Percentiles rank a stretch among this genome's conserved stretches.
phyloP scores from a whole-genome alignment of 2,113 vertebrate species.

The Cromileptes altivelis region DNA sequence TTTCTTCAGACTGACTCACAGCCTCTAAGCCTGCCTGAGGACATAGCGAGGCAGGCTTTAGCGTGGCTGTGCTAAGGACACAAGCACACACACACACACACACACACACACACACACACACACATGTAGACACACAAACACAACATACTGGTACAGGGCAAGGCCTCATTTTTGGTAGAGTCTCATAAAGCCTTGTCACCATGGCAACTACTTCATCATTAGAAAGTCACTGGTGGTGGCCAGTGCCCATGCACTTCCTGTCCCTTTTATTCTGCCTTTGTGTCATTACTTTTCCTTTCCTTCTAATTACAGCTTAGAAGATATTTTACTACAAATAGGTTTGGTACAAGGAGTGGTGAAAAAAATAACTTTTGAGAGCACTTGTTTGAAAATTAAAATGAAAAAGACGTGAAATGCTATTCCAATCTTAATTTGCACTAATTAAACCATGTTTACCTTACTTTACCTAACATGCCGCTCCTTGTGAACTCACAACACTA shows the following conservation, averaged over 20 bases:
- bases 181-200: conserved; percentile 77
- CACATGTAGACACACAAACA: conserved; percentile 45
- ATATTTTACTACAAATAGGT: conserved; percentile 36
- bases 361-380: conserved; percentile 22
- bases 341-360: conserved; percentile 33
- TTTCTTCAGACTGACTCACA: conserved; percentile 54
- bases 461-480: conserved; percentile 3
- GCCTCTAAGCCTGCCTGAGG: conserved; percentile 59
- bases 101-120: conserved; percentile 31
- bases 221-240: conserved; percentile 74
- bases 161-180: conserved; percentile 72
- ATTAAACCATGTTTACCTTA: conserved; percentile 8
- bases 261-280: conserved; percentile 56
- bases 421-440: conserved; percentile 6
- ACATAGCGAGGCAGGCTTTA: conserved; percentile 52
- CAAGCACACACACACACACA: conserved; percentile 28
- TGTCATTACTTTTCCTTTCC: conserved; percentile 19
- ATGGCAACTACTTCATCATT: conserved; percentile 81
- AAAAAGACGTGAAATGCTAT: conserved; percentile 11
- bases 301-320: conserved; percentile 37
- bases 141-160: conserved; percentile 66
- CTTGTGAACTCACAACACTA: conserved; percentile 17
- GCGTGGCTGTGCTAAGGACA: conserved; percentile 30
- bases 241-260: conserved; percentile 59
- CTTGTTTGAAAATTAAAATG: conserved; percentile 28